Conservation (phyloP, 1,140 invertebrate genomes). For the Heterodera schachtii region DNA sequence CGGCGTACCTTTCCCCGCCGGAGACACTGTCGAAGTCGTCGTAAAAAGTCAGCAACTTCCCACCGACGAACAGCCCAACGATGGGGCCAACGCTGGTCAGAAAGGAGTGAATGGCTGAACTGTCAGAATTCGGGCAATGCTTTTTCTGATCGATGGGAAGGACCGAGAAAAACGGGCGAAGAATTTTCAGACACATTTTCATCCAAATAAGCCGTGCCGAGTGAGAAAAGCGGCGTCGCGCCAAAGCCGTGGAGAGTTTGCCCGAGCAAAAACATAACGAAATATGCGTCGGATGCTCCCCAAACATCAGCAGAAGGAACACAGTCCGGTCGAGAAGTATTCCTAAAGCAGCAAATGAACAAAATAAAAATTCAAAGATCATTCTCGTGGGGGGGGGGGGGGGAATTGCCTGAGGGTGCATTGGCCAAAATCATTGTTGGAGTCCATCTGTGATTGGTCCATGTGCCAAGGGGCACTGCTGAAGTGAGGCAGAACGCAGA, state of each 20-base stretch:
- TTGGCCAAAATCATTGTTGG: slow-evolving; percentile 55
- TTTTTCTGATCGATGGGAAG: slow-evolving; percentile 16
- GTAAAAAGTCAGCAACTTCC: slow-evolving; percentile 60
- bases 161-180: slow-evolving; percentile 65
- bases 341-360: neutral
- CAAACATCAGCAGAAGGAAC: slow-evolving; percentile 5
- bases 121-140: neutral
- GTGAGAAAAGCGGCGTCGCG: slow-evolving; percentile 64
- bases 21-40: slow-evolving; percentile 61
- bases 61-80: slow-evolving; percentile 62
- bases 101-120: slow-evolving; percentile 62
- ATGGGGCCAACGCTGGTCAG: slow-evolving; percentile 62
- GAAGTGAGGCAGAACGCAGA: slow-evolving; percentile 63
- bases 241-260: slow-evolving; percentile 62
- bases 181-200: slow-evolving; percentile 66
- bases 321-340: neutral
- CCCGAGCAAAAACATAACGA: slow-evolving; percentile 60
- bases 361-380: neutral
- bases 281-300: slow-evolving; percentile 38
- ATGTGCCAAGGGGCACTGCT: slow-evolving; percentile 6
- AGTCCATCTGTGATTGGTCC: slow-evolving; percentile 15
- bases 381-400: neutral
- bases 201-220: slow-evolving; percentile 64
- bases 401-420: slow-evolving; percentile 33
- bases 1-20: slow-evolving; percentile 50